phyloP scores from a whole-genome alignment of 2,797 vertebrate species.

The Periparus ater region DNA sequence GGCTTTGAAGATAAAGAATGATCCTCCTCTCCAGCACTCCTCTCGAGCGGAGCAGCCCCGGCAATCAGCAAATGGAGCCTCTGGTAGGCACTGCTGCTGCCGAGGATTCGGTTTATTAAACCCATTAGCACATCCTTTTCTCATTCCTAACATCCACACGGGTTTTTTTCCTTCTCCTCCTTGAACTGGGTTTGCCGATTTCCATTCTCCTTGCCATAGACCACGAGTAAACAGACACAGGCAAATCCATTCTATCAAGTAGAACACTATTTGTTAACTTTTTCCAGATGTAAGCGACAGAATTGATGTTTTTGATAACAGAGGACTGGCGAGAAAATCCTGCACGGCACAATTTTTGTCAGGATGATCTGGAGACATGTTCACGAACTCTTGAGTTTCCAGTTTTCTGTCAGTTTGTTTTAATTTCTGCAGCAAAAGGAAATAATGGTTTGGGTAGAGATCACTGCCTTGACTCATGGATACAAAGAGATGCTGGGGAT shows the following conservation, averaged over 20 bases:
- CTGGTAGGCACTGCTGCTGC: neutral
- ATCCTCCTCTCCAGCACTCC: neutral
- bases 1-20: neutral
- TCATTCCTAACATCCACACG: neutral
- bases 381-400: rapidly evolving
- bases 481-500: neutral
- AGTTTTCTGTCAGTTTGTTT: neutral
- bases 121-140: neutral
- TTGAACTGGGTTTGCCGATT: neutral
- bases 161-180: neutral
- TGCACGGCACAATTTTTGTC: neutral
- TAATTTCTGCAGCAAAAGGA: neutral
- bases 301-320: neutral
- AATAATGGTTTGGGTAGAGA: neutral
- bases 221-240: neutral
- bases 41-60: rapidly evolving
- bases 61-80: neutral
- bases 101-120: neutral
- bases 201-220: neutral
- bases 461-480: neutral
- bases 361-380: neutral
- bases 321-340: rapidly evolving
- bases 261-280: neutral
- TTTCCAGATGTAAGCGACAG: neutral
- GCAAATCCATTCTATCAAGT: neutral